Percentiles rank a stretch among this genome's conserved stretches.
phyloP scores from a whole-genome alignment of 2,888 invertebrate genomes.

The Tiliacea citrago region DNA sequence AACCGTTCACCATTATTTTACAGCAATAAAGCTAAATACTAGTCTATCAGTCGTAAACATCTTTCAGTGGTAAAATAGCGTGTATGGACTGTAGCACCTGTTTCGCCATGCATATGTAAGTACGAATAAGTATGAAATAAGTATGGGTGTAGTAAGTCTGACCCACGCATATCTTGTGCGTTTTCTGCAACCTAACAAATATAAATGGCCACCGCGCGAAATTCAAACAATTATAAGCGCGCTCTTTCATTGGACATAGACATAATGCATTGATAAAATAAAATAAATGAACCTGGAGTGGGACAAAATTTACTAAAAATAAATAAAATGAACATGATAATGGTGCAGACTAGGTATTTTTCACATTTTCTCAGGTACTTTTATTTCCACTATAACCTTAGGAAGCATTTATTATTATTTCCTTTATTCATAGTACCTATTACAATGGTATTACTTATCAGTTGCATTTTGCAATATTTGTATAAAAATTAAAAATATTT shows the following conservation, averaged over 20 bases:
- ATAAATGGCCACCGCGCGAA: constrained; percentile 12
- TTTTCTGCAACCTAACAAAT: constrained; percentile 23
- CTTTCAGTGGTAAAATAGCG: not conserved
- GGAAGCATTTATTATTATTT: constrained; percentile 2
- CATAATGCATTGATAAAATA: not conserved
- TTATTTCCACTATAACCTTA: not conserved
- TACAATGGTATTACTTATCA: not conserved
- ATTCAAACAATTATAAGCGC: constrained; percentile 11
- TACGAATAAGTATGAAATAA: not conserved
- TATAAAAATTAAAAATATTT: not conserved
- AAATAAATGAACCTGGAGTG: no score
- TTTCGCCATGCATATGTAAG: no score
- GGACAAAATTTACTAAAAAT: not conserved
- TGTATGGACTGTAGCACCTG: no score
- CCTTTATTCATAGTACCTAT: no score
- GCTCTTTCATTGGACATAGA: not conserved
- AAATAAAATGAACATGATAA: not conserved
- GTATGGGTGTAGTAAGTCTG: constrained; percentile 4
- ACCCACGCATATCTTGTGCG: not conserved
- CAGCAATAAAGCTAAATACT: not conserved
- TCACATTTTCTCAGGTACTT: not conserved
- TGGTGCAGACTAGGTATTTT: not conserved
- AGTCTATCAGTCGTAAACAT: no score
- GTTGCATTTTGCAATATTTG: not conserved
- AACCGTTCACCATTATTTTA: no score